phyloP scores from a whole-genome alignment of 1,140 invertebrate species.

The Gerris buenoi region DNA sequence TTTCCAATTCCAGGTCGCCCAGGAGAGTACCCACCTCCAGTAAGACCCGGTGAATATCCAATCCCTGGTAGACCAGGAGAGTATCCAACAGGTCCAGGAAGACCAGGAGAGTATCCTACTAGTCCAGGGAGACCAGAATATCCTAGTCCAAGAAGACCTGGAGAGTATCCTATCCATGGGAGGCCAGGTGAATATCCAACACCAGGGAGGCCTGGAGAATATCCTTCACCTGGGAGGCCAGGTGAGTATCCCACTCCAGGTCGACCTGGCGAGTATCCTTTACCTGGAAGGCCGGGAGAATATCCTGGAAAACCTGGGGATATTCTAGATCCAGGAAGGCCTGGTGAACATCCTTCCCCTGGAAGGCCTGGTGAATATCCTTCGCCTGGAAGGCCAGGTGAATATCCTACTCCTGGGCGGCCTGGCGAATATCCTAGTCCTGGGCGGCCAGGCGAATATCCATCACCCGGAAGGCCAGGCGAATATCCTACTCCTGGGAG shows the following conservation, averaged over 20 bases:
- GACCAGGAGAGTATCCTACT: slow-evolving; percentile 12
- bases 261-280: slow-evolving; percentile 16
- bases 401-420: slow-evolving; percentile 7
- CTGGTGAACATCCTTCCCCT: slow-evolving; percentile 11
- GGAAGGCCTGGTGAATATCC: slow-evolving; percentile 6
- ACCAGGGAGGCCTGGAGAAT: slow-evolving; percentile 10
- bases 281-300: slow-evolving; percentile 7
- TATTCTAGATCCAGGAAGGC: slow-evolving; percentile 2
- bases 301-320: not conserved
- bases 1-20: slow-evolving; percentile 7
- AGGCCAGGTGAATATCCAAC: slow-evolving; percentile 14
- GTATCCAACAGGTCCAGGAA: slow-evolving; percentile 10
- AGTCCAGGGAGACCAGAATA: slow-evolving; percentile 15
- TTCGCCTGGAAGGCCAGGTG: slow-evolving; percentile 13
- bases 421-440: slow-evolving; percentile 14
- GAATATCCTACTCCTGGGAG: slow-evolving; percentile 11
- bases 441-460: slow-evolving; percentile 14
- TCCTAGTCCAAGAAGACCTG: slow-evolving; percentile 11
- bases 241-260: slow-evolving; percentile 14
- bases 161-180: slow-evolving; percentile 11
- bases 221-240: slow-evolving; percentile 12
- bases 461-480: slow-evolving; percentile 12
- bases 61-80: slow-evolving; percentile 12
- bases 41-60: slow-evolving; percentile 10
- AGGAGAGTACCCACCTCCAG: slow-evolving; percentile 10